These are phyloP conservation scores for Diaphora mendica DNA, from an alignment of 2,888 invertebrate genomes.

Conservation along the genomic window DNA sequence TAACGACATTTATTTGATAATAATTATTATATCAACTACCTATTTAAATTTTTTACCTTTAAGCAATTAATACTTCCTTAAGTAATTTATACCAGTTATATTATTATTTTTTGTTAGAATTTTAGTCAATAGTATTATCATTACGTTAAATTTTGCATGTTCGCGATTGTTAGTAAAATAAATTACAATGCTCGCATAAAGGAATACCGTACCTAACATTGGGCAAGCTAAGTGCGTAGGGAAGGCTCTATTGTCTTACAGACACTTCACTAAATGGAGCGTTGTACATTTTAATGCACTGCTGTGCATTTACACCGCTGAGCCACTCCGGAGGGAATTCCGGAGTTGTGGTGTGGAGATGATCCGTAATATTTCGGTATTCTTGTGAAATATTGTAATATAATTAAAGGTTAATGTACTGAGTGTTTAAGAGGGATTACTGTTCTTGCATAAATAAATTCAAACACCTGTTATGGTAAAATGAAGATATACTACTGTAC, in stretches of 20 bases:
- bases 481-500: no score
- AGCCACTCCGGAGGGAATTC: conserved; percentile 20
- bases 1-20: no score
- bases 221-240: conserved; percentile 46
- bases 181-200: conserved; percentile 17
- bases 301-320: conserved; percentile 32
- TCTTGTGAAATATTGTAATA: neutral
- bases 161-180: neutral
- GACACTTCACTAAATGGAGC: conserved; percentile 54
- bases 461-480: neutral
- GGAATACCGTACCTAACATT: conserved; percentile 26
- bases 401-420: neutral
- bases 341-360: conserved; percentile 10
- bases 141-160: neutral
- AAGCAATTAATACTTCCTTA: no score
- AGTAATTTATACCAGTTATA: no score
- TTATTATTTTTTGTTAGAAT: no score
- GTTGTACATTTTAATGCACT: conserved; percentile 56
- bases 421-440: neutral
- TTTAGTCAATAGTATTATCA: no score
- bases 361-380: neutral
- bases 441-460: neutral
- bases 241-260: conserved; percentile 59
- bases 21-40: no score
- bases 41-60: no score